Base-by-base conservation (phyloP, 2,888 invertebrate species). In the Cantharis rustica region DNA sequence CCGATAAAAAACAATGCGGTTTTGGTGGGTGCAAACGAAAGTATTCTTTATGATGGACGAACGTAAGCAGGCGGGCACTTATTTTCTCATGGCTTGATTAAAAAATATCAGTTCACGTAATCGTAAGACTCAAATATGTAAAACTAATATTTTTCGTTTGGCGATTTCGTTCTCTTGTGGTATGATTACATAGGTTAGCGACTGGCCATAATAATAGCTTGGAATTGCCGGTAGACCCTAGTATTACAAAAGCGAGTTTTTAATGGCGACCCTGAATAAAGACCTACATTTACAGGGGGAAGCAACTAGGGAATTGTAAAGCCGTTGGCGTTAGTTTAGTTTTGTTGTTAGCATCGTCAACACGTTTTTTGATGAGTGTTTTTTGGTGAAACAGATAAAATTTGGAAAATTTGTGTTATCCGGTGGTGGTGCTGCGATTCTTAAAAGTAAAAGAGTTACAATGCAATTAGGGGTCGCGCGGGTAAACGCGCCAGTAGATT, bases 201-300 rank as follows among this genome's bases (percentile, higher is more conserved):
- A 80, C 79, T 75, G 80, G 79, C 78, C 80, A 80, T 87, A 87
- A 87, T 87, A 87, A 87, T 86, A 86, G 86, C 84, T 83, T 83
- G 82, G 81, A 80, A 84, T 82, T 81, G 81, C 80, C 82, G 82
- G 83, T 83, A 80, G 80, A 80, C 80, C 81, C 82, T 80, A 73
- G 75, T 74, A 80, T 80, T 85, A 87, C 86, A 85, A 87, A 87
- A 87, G 87, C 87, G 83, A 83, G 86, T 86, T 86, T 87, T 87
- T 87, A 88, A 88, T 87, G 87, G 87, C 88, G 86, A 85, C 87
- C 87, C 86, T 87, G 86, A 85, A 78, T 76, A 23, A 84, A 84
- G 85, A 83, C 84, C 84, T 83, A 84, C 84, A 83, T 84, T 84
- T 80, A 83, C 84, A 84, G 83, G 86, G 86, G 86, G 85, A 79